Evolutionary conservation across 2,797 vertebrate species (phyloP), one percentile per base, ranked within the genome.

Genomic region (Galaxias olidus): DNA sequence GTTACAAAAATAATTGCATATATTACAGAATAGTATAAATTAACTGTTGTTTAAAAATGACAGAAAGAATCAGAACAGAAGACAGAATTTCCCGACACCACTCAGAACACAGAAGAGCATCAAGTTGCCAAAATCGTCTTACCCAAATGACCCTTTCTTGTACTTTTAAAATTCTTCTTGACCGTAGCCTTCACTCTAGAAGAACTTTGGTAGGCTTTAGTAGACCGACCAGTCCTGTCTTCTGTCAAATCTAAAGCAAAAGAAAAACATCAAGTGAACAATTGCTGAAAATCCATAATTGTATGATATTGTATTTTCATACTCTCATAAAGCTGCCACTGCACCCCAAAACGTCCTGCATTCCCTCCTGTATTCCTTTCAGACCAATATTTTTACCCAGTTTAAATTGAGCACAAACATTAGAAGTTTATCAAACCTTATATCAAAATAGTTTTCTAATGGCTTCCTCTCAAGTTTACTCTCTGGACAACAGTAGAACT

Each of bases 231-330:
- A 10, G 68, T 71, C 17, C n/a, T 60, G 59, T 77, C 74, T 14
- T 76, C 77, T 0, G 72, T 74, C 30, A 85, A 66, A 69, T 84
- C 88, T 89, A 68, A 57, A 59, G 19, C 56, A 8, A 13, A 56
- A 9, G 63, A 44, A 50, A 9, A 52, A 12, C 17, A 19, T 19
- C 17, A 15, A 52, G 50, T 52, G 15, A 52, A 52, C 11, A 15
- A n/a, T n/a, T n/a, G n/a, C n/a, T n/a, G n/a, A n/a, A n/a, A n/a
- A n/a, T n/a, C n/a, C n/a, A n/a, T n/a, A n/a, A n/a, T n/a, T n/a
- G n/a, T n/a, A n/a, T n/a, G n/a, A n/a, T n/a, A n/a, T n/a, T n/a
- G n/a, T n/a, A n/a, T n/a, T n/a, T n/a, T n/a, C n/a, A n/a, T n/a
- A n/a, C n/a, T n/a, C n/a, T n/a, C n/a, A n/a, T n/a, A n/a, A n/a